phyloP scores from a whole-genome alignment of 2,113 vertebrate genomes.

The Barbus barbus region DNA sequence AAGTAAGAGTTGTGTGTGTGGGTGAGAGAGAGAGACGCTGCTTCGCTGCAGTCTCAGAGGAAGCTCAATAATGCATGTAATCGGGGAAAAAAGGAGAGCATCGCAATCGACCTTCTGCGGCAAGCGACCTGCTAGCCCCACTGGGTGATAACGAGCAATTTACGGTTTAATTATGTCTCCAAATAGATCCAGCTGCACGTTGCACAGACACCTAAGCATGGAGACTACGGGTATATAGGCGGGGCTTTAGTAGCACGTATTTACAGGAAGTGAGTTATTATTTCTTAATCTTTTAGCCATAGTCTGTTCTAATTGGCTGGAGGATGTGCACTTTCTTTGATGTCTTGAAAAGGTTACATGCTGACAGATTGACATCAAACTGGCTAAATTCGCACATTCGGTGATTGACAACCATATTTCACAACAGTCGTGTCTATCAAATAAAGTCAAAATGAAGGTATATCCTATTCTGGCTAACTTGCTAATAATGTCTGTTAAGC shows the following conservation, averaged over 20 bases:
- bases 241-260: background rate
- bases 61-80: background rate
- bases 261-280: conserved; percentile 5
- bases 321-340: background rate
- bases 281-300: background rate
- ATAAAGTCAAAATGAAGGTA: too few relatives aligned
- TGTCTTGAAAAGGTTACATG: background rate
- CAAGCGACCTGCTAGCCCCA: background rate
- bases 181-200: conserved; percentile 40
- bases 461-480: background rate
- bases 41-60: background rate
- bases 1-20: background rate
- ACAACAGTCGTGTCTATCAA: background rate
- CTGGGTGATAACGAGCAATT: conserved; percentile 19
- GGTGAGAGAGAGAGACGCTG: background rate
- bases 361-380: background rate
- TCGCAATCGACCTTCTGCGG: conserved; percentile 8
- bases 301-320: conserved; percentile 13
- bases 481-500: background rate
- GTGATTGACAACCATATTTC: background rate
- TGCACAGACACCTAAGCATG: background rate
- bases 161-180: conserved; percentile 28
- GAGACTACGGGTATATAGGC: background rate
- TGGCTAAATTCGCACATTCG: background rate
- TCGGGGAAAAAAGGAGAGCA: background rate